phyloP scores from a whole-genome alignment of 2,888 invertebrate species.

The Nomada hirtipes region DNA sequence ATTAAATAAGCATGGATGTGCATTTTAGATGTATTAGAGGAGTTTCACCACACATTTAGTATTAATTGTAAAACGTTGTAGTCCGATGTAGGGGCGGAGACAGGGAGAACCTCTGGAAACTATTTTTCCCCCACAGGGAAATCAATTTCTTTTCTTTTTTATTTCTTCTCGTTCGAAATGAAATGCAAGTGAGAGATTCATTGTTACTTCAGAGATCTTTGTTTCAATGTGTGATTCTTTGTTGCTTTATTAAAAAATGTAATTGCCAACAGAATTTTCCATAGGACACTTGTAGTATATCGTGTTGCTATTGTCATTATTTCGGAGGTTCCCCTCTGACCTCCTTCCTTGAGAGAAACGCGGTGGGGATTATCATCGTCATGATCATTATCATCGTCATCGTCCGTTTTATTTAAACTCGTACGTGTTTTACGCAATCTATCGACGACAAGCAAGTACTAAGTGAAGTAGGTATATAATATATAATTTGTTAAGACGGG shows the following conservation, averaged over 20 bases:
- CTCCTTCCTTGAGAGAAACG: conserved; percentile 39
- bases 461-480: conserved; percentile 58
- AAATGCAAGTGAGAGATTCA: too few relatives aligned
- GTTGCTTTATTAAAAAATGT: neutral
- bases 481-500: conserved; percentile 62
- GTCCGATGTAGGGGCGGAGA: conserved; percentile 39
- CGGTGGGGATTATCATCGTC: conserved; percentile 57
- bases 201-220: too few relatives aligned
- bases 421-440: conserved; percentile 63
- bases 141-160: neutral
- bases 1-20: conserved; percentile 78
- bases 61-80: conserved; percentile 68
- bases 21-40: conserved; percentile 77
- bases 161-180: neutral
- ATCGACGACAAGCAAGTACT: conserved; percentile 53
- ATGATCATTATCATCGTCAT: conserved; percentile 59
- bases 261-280: too few relatives aligned
- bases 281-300: neutral
- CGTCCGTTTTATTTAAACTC: conserved; percentile 59
- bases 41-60: conserved; percentile 73
- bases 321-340: conserved; percentile 19
- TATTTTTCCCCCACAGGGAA: neutral
- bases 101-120: conserved; percentile 12
- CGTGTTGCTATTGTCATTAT: neutral
- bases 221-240: too few relatives aligned